Evolutionary conservation across 64 coral and sea anemone species (phyloP).

Genomic region (Montipora cactus): DNA sequence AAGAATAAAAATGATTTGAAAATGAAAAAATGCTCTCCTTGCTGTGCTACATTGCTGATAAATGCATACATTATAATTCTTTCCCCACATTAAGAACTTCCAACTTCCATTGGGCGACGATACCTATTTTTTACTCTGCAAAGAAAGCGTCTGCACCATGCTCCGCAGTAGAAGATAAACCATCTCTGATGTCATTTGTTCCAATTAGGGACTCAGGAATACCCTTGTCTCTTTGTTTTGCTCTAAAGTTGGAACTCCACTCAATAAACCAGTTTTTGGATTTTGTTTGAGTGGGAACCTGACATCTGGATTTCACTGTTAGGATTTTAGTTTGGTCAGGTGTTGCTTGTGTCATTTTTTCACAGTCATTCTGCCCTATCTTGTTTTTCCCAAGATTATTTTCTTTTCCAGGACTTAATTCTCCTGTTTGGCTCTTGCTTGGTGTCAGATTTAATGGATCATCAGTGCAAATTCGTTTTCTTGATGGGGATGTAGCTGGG

Average conservation of each 20-base stretch:
- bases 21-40: too few relatives aligned
- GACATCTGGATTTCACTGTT: neutral
- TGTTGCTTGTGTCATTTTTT: neutral
- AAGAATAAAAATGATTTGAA: too few relatives aligned
- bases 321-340: too few relatives aligned
- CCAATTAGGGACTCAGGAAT: neutral
- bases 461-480: conserved; percentile 23
- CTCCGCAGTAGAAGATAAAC: neutral
- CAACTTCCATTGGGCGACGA: too few relatives aligned
- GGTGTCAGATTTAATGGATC: neutral
- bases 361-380: neutral
- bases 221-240: neutral
- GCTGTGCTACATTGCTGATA: too few relatives aligned
- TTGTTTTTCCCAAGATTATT: neutral
- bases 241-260: neutral
- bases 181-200: neutral
- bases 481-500: conserved; percentile 53
- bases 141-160: too few relatives aligned
- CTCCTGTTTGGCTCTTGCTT: neutral
- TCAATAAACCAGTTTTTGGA: neutral
- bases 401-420: neutral
- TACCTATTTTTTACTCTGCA: too few relatives aligned
- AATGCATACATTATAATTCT: too few relatives aligned
- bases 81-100: too few relatives aligned
- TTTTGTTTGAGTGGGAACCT: neutral